Base-by-base conservation (phyloP, 2,113 vertebrate genomes). In the Antechinus stuartii region DNA sequence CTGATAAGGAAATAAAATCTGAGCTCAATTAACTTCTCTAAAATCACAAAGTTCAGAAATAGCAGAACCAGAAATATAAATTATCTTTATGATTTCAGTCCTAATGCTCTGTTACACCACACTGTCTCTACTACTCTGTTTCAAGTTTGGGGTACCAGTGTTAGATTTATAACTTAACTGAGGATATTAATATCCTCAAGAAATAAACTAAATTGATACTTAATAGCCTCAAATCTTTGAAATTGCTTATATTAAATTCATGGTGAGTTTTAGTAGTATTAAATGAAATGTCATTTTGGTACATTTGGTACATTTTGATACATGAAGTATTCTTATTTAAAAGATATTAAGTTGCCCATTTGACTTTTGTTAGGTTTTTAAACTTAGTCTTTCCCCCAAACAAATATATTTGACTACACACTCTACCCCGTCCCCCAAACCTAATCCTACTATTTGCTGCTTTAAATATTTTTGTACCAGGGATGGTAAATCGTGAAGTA, bases 401-500 rank as follows among this genome's bases (percentile, higher is more conserved):
- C 7, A 84, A 42, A 84, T 76, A 84, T 76, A 84, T 35, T 84
- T 84, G 68, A 84, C 7, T 42, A 19, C n/a, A 84, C 35, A 42
- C 6, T 84, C n/a, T 6, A 84, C 4, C 19, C 16, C 7, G 42
- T 42, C 3, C 35, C 35, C 14, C 14, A 3, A 76, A 16, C n/a
- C n/a, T 84, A 23, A 42, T 95, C 90, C 27, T 92, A 92, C 16
- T 92, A 30, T 46, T 16, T 89, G 22, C 49, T 25, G 25, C n/a
- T 94, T 91, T 96, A 52, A 5, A 42, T 22, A 96, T 90, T 96
- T 97, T 92, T 91, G 27, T 97, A 95, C 26, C 96, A 99, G 99
- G 99, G 89, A 99, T 99, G 99, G 99, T 99, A 92, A 99, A 99
- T 98, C 98, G 99, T 1, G 99, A 99, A 98, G 99, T 99, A 35